Evolutionary conservation across 2,888 invertebrate species (phyloP), one percentile per base, ranked within the genome.

Genomic region (Lutraria lutraria): DNA sequence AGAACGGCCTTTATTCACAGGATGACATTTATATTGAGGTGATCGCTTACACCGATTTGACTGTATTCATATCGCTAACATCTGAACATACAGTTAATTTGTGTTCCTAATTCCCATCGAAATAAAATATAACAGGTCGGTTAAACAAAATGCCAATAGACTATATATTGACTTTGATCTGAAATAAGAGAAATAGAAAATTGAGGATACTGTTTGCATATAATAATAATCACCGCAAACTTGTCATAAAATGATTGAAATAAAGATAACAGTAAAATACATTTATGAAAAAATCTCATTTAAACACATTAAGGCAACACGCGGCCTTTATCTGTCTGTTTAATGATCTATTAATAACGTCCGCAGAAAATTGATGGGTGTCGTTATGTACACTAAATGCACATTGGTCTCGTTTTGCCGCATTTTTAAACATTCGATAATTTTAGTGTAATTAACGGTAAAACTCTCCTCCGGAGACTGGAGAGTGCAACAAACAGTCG

Each of bases 401-500:
- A 34, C 76, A 76, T 31, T 76, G 76, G 76, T 19, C 76, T 13
- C 29, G 1, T 76, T 76, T 76, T 31, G 31, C 34, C 31, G 76
- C 34, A 34, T 76, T 19, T n/a, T 3, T 34, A 76, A 34, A 76
- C 29, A 76, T 34, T 76, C 31, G 19, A 76, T 76, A 31, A 76
- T 76, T 76, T 31, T 72, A 31, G 19, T 34, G 34, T 34, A 76
- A 76, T 76, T 76, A 76, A 34, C 34, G 16, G 31, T 63, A 76
- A 76, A 56, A 76, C 2, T 76, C 76, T 16, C 12, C 76, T 34
- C 76, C 13, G 80, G 85, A 80, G 80, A 85, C 79, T 85, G 79
- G 53, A 76, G 72, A 21, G 60, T 15, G 13, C 12, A n/a, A 43
- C 34, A 60, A 85, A 52, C 79, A n/a, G 56, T 79, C 21, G 80